These are phyloP conservation scores for Lepeophtheirus nordmannii DNA, from an alignment of 2,888 invertebrate species.

Conservation along the genomic window DNA sequence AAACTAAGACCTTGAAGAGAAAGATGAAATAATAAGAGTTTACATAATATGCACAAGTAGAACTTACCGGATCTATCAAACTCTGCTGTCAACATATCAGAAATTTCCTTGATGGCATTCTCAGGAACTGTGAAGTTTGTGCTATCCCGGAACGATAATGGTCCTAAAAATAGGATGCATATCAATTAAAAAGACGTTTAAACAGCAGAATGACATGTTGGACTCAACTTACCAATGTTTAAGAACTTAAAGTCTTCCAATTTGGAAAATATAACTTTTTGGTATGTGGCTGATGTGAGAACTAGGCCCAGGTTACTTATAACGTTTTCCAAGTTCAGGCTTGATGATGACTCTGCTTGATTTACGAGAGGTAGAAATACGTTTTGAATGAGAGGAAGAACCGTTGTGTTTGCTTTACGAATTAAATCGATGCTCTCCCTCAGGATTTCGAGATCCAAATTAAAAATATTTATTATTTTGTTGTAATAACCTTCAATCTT, in stretches of 20 bases:
- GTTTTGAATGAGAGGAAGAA: conserved; percentile 5
- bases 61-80: neutral
- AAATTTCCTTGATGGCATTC: neutral
- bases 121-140: conserved; percentile 1
- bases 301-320: neutral
- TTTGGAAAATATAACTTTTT: neutral
- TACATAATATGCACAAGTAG: too few species aligned
- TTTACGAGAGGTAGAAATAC: neutral
- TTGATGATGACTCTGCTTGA: neutral
- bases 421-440: neutral
- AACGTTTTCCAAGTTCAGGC: neutral
- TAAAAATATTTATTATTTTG: neutral
- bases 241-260: neutral
- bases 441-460: conserved; percentile 4
- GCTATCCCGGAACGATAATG: neutral
- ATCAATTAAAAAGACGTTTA: too few species aligned
- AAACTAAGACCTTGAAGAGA: neutral
- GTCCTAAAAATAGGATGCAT: neutral
- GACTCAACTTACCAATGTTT: neutral
- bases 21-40: too few species aligned
- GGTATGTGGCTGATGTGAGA: neutral
- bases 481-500: neutral
- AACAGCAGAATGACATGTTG: too few species aligned
- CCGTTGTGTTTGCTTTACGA: neutral
- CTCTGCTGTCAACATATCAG: neutral